These are phyloP conservation scores for Apeira syringaria DNA, from an alignment of 2,888 invertebrate genomes.

Conservation along the genomic window DNA sequence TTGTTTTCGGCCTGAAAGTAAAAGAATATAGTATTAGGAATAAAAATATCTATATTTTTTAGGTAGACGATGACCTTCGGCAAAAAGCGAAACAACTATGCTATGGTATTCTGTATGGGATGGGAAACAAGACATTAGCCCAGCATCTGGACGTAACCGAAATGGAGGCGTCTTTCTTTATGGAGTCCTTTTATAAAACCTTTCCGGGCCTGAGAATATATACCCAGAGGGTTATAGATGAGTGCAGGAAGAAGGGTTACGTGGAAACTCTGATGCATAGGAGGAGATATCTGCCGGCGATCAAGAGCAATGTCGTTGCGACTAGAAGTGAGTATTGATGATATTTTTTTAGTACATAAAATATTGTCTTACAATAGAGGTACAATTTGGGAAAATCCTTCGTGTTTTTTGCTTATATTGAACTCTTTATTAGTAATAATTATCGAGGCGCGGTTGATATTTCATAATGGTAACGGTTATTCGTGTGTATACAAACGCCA, in stretches of 20 bases:
- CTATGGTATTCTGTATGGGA: conserved; percentile 99
- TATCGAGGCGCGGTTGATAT: too few relatives aligned
- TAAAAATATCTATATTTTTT: not conserved
- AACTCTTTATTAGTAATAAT: too few relatives aligned
- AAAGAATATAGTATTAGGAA: too few relatives aligned
- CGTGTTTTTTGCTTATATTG: too few relatives aligned
- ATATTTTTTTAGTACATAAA: too few relatives aligned
- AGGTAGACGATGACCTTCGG: conserved; percentile 90
- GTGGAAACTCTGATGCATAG: conserved; percentile 93
- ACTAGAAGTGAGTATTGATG: conserved; percentile 81
- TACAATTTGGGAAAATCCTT: too few relatives aligned
- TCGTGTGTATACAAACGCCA: too few relatives aligned
- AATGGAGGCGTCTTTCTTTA: conserved; percentile 90
- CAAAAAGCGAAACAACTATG: conserved; percentile 96
- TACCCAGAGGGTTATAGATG: conserved; percentile 75
- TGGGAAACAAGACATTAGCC: conserved; percentile 92
- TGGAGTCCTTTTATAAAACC: conserved; percentile 90
- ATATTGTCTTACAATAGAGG: too few relatives aligned
- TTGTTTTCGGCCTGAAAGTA: too few relatives aligned
- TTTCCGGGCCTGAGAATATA: conserved; percentile 88
- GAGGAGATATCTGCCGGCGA: conserved; percentile 89
- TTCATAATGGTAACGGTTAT: too few relatives aligned
- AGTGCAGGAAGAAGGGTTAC: conserved; percentile 88
- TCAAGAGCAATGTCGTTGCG: conserved; percentile 84
- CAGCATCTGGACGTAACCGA: conserved; percentile 91